Conservation (phyloP, 92 coral and sea anemone species). For the Umimayanthus kanabou region DNA sequence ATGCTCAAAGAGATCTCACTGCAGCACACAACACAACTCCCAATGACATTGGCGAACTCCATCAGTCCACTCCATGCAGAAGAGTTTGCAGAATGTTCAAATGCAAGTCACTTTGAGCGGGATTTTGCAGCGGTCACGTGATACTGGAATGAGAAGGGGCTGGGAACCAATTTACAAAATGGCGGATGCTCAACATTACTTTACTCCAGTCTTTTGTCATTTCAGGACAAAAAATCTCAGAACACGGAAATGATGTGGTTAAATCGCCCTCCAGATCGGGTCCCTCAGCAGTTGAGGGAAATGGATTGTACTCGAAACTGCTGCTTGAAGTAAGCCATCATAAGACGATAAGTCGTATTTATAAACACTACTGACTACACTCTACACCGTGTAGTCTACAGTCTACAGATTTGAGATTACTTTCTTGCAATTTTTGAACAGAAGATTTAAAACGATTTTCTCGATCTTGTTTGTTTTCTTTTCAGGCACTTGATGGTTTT, state of each 20-base stretch:
- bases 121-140: conserved; percentile 23
- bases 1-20: too few relatives aligned
- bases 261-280: conserved; percentile 45
- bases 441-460: not conserved
- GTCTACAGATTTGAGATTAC: too few relatives aligned
- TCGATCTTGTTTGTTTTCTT: not conserved
- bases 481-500: conserved; percentile 97
- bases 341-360: too few relatives aligned
- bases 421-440: not conserved
- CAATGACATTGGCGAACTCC: too few relatives aligned
- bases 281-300: conserved; percentile 65
- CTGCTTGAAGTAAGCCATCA: conserved; percentile 66
- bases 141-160: conserved; percentile 19
- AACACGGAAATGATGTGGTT: conserved; percentile 49
- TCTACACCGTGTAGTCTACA: too few relatives aligned
- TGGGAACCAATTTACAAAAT: conserved; percentile 31
- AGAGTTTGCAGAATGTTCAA: too few relatives aligned
- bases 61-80: too few relatives aligned
- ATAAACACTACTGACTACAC: too few relatives aligned
- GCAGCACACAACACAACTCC: too few relatives aligned
- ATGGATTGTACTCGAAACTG: conserved; percentile 82
- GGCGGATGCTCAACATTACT: conserved; percentile 7
- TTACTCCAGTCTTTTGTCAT: conserved; percentile 5
- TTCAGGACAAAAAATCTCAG: conserved; percentile 76
- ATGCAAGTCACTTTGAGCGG: not conserved